These are phyloP conservation scores for Drosophila arizonae DNA, from an alignment of 1,140 invertebrate species.

Conservation along the genomic window DNA sequence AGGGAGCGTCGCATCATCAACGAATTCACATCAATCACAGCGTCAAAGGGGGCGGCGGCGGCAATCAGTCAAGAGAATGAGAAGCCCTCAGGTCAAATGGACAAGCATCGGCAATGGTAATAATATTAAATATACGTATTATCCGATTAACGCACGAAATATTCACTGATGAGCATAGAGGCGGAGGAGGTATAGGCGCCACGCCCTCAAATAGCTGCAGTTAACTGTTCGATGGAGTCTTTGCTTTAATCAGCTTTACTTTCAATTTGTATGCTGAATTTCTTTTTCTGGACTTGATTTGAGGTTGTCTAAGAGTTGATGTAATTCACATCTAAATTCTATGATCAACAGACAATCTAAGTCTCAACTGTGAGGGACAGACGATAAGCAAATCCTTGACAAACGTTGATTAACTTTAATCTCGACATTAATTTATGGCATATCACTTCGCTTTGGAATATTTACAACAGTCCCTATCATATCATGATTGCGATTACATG, in stretches of 20 bases:
- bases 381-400: slow-evolving; percentile 16
- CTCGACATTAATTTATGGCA: slow-evolving; percentile 30
- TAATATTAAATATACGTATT: slow-evolving; percentile 12
- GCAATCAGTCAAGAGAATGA: slow-evolving; percentile 36
- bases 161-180: slow-evolving; percentile 4
- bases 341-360: no score
- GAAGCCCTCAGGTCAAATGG: slow-evolving; percentile 1
- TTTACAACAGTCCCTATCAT: slow-evolving; percentile 35
- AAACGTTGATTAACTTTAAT: slow-evolving; percentile 2
- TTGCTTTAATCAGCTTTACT: no score
- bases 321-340: no score
- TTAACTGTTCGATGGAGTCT: no score
- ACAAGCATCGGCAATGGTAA: slow-evolving; percentile 24
- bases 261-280: no score
- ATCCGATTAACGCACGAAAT: slow-evolving; percentile 7
- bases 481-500: slow-evolving; percentile 38
- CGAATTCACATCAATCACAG: slow-evolving; percentile 48
- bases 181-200: neutral
- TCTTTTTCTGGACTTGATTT: no score
- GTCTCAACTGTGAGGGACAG: neutral
- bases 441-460: slow-evolving; percentile 27
- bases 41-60: slow-evolving; percentile 28
- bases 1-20: slow-evolving; percentile 59
- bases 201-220: no score
- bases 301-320: no score